Evolutionary conservation across 2,113 vertebrate genomes (phyloP).

Genomic region (Pleuronectes platessa): DNA sequence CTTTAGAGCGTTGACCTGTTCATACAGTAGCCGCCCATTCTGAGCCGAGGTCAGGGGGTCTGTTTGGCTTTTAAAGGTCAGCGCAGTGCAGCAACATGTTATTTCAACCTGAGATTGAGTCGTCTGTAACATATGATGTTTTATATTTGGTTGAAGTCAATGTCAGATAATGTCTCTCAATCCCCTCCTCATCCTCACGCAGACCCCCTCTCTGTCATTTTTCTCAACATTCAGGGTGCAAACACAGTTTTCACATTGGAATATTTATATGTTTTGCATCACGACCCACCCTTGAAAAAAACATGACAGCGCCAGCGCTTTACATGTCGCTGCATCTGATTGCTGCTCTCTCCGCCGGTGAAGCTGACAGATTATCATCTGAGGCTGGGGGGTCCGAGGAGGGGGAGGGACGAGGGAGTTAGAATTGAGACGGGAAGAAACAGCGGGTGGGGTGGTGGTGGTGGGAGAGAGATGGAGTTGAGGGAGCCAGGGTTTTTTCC

Average conservation of each 20-base stretch:
- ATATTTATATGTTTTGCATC: background rate
- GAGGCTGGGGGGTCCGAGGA: conserved; percentile 44
- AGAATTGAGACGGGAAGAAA: conserved; percentile 28
- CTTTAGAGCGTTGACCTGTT: background rate
- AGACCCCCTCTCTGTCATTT: background rate
- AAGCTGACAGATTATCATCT: conserved; percentile 56
- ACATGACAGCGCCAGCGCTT: conserved; percentile 25
- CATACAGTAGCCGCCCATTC: background rate
- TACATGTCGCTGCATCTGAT: conserved; percentile 27
- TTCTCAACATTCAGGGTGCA: conserved; percentile 1
- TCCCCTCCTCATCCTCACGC: conserved; percentile 11
- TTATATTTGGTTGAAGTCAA: conserved; percentile 53
- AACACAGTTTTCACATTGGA: background rate
- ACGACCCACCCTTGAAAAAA: background rate
- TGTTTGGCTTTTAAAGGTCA: conserved; percentile 7
- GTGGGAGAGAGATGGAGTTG: background rate
- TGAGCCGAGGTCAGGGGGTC: background rate
- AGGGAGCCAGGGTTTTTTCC: conserved; percentile 36
- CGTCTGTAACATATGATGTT: conserved; percentile 50
- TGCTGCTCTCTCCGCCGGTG: conserved; percentile 30
- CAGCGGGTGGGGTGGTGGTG: conserved; percentile 23
- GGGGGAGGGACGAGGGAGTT: conserved; percentile 42
- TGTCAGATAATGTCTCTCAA: conserved; percentile 28
- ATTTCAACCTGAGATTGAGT: conserved; percentile 39
- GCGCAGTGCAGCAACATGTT: background rate